These are phyloP conservation scores for Anoplius nigerrimus DNA, from an alignment of 2,888 invertebrate genomes.

Conservation along the genomic window DNA sequence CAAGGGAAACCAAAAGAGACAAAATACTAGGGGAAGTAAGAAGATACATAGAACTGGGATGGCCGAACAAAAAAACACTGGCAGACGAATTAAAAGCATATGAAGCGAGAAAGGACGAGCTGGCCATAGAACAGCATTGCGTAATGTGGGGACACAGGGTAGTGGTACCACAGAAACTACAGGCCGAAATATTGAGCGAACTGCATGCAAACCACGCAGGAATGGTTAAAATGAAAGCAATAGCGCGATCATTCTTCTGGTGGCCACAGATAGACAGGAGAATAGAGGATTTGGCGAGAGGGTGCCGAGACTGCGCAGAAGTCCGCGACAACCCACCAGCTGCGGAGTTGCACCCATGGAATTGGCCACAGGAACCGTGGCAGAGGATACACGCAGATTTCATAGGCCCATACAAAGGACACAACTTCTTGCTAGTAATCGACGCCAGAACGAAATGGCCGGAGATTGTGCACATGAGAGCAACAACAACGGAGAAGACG, in stretches of 20 bases:
- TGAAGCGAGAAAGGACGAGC: conserved; percentile 7
- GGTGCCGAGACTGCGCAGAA: conserved; percentile 38
- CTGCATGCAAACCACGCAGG: conserved; percentile 55
- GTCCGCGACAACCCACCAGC: conserved; percentile 35
- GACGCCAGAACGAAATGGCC: too few relatives aligned
- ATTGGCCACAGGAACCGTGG: conserved; percentile 39
- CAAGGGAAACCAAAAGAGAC: neutral
- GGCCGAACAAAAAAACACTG: neutral
- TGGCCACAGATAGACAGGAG: conserved; percentile 54
- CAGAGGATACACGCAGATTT: conserved; percentile 46
- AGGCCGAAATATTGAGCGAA: conserved; percentile 42
- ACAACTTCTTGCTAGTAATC: conserved; percentile 38
- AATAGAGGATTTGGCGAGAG: conserved; percentile 28
- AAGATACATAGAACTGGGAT: neutral
- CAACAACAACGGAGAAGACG: too few relatives aligned
- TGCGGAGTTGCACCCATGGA: conserved; percentile 38
- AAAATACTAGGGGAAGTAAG: neutral
- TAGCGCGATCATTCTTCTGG: conserved; percentile 55
- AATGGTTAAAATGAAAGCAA: conserved; percentile 54
- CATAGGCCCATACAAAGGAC: conserved; percentile 37
- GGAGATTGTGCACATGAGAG: too few relatives aligned
- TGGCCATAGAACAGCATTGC: conserved; percentile 25
- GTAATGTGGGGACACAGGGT: conserved; percentile 53
- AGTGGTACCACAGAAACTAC: conserved; percentile 50
- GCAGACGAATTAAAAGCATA: neutral